phyloP scores from a whole-genome alignment of 2,888 invertebrate genomes.

The Strigamia transsilvanica region DNA sequence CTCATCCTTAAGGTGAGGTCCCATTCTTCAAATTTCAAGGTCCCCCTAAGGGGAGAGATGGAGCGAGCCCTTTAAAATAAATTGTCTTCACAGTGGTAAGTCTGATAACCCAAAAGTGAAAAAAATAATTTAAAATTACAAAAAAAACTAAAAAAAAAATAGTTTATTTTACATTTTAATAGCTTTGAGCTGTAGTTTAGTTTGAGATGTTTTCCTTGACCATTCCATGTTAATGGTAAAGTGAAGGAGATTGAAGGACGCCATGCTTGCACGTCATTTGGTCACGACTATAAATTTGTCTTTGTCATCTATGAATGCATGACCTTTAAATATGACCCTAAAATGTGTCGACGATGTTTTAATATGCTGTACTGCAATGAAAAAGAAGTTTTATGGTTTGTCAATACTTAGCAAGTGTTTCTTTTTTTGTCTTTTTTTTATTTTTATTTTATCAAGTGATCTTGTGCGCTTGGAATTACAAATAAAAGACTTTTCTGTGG shows the following conservation, averaged over 20 bases:
- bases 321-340: not conserved
- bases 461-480: no score
- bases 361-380: not conserved
- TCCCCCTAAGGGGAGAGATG: not conserved
- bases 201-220: conserved; percentile 16
- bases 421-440: not conserved
- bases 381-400: not conserved
- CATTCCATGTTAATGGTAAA: not conserved
- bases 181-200: not conserved
- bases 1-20: conserved; percentile 26
- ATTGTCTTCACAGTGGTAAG: not conserved
- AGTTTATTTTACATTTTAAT: not conserved
- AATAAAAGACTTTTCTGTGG: no score
- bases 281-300: conserved; percentile 26
- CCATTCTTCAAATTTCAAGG: conserved; percentile 14
- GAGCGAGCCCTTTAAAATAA: not conserved
- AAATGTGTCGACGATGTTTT: conserved; percentile 7
- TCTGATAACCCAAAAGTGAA: not conserved
- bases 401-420: not conserved
- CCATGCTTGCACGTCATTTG: conserved; percentile 11
- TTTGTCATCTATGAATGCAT: conserved; percentile 8
- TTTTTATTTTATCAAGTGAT: not conserved
- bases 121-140: not conserved
- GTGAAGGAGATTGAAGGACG: not conserved
- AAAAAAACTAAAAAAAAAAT: not conserved